Conservation (phyloP, 2,888 invertebrate species). For the Trisateles emortualis region DNA sequence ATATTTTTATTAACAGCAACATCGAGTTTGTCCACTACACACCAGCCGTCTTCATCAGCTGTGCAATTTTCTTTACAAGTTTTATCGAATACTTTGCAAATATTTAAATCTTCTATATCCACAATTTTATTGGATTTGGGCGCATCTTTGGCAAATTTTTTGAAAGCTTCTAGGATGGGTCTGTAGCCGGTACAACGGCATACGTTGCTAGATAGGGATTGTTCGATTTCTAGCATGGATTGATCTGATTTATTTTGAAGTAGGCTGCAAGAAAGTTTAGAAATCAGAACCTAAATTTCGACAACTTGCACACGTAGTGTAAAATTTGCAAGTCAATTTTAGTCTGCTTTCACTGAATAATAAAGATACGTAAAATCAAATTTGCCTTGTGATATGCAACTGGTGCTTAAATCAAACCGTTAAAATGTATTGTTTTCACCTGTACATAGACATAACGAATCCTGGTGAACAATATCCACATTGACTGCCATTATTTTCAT, state of each 20-base stretch:
- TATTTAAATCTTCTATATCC: conserved; percentile 75
- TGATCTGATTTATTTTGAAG: conserved; percentile 24
- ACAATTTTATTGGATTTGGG: conserved; percentile 70
- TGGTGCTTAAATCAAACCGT: too few relatives aligned
- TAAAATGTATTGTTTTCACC: too few relatives aligned
- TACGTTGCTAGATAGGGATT: conserved; percentile 91
- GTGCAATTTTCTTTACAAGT: conserved; percentile 64
- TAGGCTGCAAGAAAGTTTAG: conserved; percentile 24
- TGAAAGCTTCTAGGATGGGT: conserved; percentile 92
- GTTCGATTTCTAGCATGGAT: conserved; percentile 86
- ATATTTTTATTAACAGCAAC: conserved; percentile 61
- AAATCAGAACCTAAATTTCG: too few relatives aligned
- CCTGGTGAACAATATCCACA: conserved; percentile 92
- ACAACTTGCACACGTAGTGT: too few relatives aligned
- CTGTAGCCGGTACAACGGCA: conserved; percentile 93
- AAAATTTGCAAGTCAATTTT: too few relatives aligned
- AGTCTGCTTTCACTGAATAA: too few relatives aligned
- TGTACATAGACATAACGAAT: conserved; percentile 88
- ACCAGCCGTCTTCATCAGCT: conserved; percentile 59
- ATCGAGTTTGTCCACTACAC: conserved; percentile 26
- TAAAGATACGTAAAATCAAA: too few relatives aligned
- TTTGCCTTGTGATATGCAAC: too few relatives aligned
- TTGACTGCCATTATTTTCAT: conserved; percentile 89
- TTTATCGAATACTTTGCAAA: conserved; percentile 48
- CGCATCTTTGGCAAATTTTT: conserved; percentile 89